Evolutionary conservation across 2,797 vertebrate genomes (phyloP).

Genomic region (Nannoperca australis): DNA sequence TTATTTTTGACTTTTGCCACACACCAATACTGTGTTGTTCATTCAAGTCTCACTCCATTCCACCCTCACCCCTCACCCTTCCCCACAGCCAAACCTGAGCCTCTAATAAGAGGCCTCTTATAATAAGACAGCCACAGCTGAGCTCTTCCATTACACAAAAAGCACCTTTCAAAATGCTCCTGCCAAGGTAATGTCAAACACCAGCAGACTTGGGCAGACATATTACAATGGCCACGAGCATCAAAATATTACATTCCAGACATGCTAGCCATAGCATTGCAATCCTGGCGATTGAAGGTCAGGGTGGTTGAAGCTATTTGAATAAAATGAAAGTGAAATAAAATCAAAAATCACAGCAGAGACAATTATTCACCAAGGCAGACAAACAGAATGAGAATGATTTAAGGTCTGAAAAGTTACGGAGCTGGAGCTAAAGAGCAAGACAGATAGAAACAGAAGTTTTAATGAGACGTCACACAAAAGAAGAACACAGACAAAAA

Average conservation of each 20-base stretch:
- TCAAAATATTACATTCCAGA: constrained; percentile 51
- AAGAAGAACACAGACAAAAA: constrained; percentile 26
- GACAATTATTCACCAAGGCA: constrained; percentile 32
- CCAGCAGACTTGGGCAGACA: constrained; percentile 43
- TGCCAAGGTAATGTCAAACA: constrained; percentile 73
- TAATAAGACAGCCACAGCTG: constrained; percentile 59
- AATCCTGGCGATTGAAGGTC: constrained; percentile 51
- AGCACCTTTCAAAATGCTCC: constrained; percentile 44
- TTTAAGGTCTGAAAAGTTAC: constrained; percentile 41
- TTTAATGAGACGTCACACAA: constrained; percentile 42
- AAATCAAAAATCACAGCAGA: constrained; percentile 40
- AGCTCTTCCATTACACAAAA: constrained; percentile 59
- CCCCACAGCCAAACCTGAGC: constrained; percentile 52
- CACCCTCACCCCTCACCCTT: constrained; percentile 40
- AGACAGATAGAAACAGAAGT: constrained; percentile 16
- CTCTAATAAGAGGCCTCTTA: constrained; percentile 67
- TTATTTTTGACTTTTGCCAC: constrained; percentile 54
- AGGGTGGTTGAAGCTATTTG: constrained; percentile 49
- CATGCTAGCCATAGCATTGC: constrained; percentile 46
- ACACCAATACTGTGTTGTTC: constrained; percentile 30
- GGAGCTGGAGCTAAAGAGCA: constrained; percentile 6
- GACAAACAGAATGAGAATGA: constrained; percentile 26
- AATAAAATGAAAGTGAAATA: constrained; percentile 52
- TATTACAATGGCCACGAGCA: constrained; percentile 44
- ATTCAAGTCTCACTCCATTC: constrained; percentile 54